A percentile compares a stretch with the other conserved stretches of the same genome.
These are phyloP conservation scores for Paedocypris micromegethes DNA, from an alignment of 2,797 vertebrate genomes.

Conservation along the genomic window DNA sequence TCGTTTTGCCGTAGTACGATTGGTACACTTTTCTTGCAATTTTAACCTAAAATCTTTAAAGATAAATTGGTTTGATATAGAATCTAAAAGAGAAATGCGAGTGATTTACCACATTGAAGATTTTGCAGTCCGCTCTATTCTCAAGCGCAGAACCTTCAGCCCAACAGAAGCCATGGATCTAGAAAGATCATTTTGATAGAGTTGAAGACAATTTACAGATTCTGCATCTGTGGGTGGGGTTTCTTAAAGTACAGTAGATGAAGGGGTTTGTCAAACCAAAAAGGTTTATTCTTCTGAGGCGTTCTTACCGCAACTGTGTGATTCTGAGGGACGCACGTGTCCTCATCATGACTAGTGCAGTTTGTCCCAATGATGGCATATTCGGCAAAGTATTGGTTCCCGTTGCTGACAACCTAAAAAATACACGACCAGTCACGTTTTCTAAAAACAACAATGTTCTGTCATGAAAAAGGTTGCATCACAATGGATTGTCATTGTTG, in stretches of 20 bases:
- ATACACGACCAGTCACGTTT: not conserved
- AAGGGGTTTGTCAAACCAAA: not conserved
- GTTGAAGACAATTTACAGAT: too few relatives aligned
- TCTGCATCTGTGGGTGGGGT: not conserved
- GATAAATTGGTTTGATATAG: not conserved
- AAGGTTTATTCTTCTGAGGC: too few relatives aligned
- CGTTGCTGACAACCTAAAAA: conserved; percentile 57
- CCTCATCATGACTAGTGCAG: conserved; percentile 54
- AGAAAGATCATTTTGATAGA: not conserved
- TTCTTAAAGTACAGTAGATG: not conserved
- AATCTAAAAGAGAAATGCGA: not conserved
- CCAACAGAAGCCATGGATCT: conserved; percentile 65
- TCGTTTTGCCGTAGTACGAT: too few relatives aligned
- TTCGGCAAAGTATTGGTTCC: conserved; percentile 51
- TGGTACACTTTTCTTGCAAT: too few relatives aligned
- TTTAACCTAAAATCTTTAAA: too few relatives aligned
- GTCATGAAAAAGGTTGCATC: not conserved
- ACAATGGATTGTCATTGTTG: not conserved
- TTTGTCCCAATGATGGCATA: conserved; percentile 64
- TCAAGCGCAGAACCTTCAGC: conserved; percentile 39
- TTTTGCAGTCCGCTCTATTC: conserved; percentile 55
- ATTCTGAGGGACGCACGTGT: conserved; percentile 51
- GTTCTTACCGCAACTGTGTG: conserved; percentile 60
- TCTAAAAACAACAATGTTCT: not conserved
- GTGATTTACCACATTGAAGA: conserved; percentile 61